These are phyloP conservation scores for Neria commutata DNA, from an alignment of 2,888 invertebrate species.

Conservation along the genomic window DNA sequence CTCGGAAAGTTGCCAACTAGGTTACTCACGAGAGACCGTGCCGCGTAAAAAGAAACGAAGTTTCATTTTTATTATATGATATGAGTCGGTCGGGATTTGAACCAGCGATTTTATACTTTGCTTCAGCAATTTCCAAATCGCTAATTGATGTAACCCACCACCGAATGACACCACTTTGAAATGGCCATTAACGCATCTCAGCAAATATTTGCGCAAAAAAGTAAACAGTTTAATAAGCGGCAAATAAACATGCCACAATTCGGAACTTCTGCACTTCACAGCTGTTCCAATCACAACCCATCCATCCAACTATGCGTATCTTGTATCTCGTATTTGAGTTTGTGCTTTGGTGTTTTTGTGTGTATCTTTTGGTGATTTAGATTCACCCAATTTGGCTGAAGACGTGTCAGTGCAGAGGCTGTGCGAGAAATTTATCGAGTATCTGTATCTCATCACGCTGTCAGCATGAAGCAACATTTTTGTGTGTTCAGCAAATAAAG, in stretches of 20 bases:
- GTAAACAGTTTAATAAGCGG: constrained; percentile 54
- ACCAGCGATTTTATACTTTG: too few relatives aligned
- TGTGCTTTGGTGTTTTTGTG: constrained; percentile 26
- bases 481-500: too few relatives aligned
- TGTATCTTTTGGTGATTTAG: neutral
- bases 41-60: too few relatives aligned
- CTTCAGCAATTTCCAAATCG: too few relatives aligned
- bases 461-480: too few relatives aligned
- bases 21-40: too few relatives aligned
- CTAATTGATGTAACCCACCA: neutral
- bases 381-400: neutral
- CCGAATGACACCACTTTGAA: neutral
- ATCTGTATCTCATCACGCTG: too few relatives aligned
- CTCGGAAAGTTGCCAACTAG: too few relatives aligned
- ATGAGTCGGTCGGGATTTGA: too few relatives aligned
- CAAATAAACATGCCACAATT: constrained; percentile 10
- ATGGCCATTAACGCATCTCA: constrained; percentile 41
- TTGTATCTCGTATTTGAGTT: constrained; percentile 25
- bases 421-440: too few relatives aligned
- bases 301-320: constrained; percentile 28
- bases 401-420: neutral
- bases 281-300: constrained; percentile 50
- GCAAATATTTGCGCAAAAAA: constrained; percentile 48
- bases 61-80: too few relatives aligned
- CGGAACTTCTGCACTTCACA: constrained; percentile 43